Evolutionary conservation across 2,113 vertebrate species (phyloP).

Genomic region (Pachyramphus minor): DNA sequence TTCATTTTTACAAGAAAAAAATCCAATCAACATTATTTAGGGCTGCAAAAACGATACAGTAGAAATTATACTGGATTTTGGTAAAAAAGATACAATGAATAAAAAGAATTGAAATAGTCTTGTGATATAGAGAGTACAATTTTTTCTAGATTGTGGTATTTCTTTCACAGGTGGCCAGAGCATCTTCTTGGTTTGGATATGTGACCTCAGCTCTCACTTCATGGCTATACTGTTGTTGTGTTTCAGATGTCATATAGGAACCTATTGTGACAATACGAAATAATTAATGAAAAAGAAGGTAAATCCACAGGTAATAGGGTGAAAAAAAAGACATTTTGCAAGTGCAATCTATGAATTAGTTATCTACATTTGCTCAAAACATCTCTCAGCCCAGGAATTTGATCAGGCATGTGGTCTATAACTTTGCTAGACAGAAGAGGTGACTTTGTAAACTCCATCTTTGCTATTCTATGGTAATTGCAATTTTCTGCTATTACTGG

Average conservation of each 20-base stretch:
- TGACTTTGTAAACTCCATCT: neutral
- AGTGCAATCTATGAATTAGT: neutral
- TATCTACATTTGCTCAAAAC: neutral
- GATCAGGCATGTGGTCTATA: neutral
- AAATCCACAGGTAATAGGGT: neutral
- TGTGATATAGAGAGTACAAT: neutral
- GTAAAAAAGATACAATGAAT: neutral
- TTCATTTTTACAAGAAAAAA: neutral
- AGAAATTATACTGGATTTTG: neutral
- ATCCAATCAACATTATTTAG: neutral
- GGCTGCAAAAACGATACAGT: neutral
- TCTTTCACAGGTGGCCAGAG: neutral
- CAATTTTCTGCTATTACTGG: neutral
- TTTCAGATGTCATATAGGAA: neutral
- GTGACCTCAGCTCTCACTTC: neutral
- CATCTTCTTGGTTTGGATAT: neutral
- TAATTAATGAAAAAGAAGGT: neutral
- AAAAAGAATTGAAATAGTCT: neutral
- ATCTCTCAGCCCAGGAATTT: neutral
- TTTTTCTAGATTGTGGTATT: neutral
- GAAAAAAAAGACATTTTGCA: neutral
- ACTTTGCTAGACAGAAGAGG: neutral
- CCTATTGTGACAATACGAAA: neutral
- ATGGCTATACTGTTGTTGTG: neutral
- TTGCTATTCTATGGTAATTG: neutral